phyloP scores from a whole-genome alignment of 2,797 vertebrate species.

The Siniperca scherzeri region DNA sequence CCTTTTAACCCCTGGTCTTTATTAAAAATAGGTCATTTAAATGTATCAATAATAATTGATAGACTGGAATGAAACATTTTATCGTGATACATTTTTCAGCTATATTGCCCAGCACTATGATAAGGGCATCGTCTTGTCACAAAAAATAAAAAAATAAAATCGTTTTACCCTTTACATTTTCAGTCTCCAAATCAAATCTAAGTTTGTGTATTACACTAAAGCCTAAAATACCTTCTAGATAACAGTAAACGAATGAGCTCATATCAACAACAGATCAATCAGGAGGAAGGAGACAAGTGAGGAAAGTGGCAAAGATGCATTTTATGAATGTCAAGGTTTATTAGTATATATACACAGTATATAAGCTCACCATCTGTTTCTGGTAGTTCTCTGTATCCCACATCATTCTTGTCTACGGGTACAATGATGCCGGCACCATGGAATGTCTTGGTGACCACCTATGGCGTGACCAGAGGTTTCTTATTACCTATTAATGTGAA shows the following conservation, averaged over 20 bases:
- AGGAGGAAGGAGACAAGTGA: background rate
- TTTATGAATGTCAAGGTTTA: background rate
- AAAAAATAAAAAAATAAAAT: background rate
- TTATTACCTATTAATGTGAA: background rate
- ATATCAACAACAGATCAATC: background rate
- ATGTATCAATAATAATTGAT: too few species aligned
- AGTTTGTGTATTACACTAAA: background rate
- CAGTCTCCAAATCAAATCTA: background rate
- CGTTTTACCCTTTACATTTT: background rate
- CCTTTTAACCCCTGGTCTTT: too few species aligned
- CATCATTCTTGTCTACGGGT: constrained; percentile 95
- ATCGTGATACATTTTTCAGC: too few species aligned
- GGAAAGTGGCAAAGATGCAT: background rate
- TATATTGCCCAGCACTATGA: background rate
- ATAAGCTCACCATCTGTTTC: constrained; percentile 91
- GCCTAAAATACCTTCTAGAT: background rate
- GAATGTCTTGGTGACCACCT: constrained; percentile 97
- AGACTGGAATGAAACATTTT: too few species aligned
- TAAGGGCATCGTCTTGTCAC: background rate
- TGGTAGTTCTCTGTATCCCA: constrained; percentile 97
- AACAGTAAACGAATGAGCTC: background rate
- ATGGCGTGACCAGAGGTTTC: background rate
- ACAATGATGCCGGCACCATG: constrained; percentile 95
- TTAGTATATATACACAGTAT: background rate
- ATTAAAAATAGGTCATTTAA: too few species aligned